Evolutionary conservation across 2,888 invertebrate species (phyloP), one percentile per base, ranked within the genome.

Genomic region (Drosophila merina): DNA sequence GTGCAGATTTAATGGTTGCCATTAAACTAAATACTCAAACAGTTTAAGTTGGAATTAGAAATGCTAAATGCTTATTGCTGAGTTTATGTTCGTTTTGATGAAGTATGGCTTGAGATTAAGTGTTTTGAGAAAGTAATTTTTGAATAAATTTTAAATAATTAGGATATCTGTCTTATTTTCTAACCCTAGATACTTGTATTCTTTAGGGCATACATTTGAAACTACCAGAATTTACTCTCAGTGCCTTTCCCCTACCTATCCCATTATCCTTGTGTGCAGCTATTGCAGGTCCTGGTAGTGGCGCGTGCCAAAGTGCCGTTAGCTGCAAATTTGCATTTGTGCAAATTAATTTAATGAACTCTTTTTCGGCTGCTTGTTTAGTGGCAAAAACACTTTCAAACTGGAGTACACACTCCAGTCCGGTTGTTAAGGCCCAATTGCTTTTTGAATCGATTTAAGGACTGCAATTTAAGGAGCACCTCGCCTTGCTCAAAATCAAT

Each of bases 321-420:
- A 80, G 83, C 62, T 73, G 75, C 36, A 84, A 81, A 88, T 85
- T 84, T 86, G 86, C 88, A 86, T 86, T 86, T 83, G 86, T 77
- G 76, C 86, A 88, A 88, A 84, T 80, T 88, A 84, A 88, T 88
- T 88, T 84, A 84, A 84, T 86, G 86, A 84, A 84, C 78, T 77
- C 80, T 77, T 88, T 86, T 71, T 52, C 72, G 80, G 74, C 72
- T 38, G 51, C 70, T 68, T 77, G 74, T 74, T 86, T 84, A 77
- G 84, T 77, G 84, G 79, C 86, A 75, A 79, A 68, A 66, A 55
- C 47, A 33, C 26, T 59, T 45, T 25, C 14, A 40, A 36, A 7
- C n/a, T 63, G 44, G 8, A 66, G 70, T 49, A 10, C 42, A 12
- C 14, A 40, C 55, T 57, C 10, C 31, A 63, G 25, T 25, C 4